A percentile compares a stretch with the other conserved stretches of the same genome.
Conservation (phyloP, 2,888 invertebrate genomes). For the Chirona hameri region DNA sequence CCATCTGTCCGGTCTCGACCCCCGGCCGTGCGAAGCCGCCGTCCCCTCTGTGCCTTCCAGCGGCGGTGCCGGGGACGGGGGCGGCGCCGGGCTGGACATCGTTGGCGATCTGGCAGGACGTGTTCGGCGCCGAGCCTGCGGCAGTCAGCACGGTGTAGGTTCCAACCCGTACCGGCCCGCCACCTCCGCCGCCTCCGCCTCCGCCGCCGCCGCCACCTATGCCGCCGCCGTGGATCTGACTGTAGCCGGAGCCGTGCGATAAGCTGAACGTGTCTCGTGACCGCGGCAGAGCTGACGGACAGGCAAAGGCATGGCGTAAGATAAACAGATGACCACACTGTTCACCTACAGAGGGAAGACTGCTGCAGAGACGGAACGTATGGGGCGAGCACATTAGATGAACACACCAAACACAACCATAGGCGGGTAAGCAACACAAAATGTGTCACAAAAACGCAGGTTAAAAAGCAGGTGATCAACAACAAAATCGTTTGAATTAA, state of each 20-base stretch:
- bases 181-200: too few species aligned
- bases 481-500: too few species aligned
- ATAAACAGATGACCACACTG: background rate
- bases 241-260: background rate
- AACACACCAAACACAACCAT: background rate
- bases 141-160: constrained; percentile 13
- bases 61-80: too few species aligned
- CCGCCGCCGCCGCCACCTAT: too few species aligned
- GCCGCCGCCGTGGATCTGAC: constrained; percentile 2
- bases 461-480: too few species aligned
- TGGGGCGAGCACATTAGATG: background rate
- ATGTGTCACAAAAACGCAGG: too few species aligned
- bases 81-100: background rate
- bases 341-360: background rate
- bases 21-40: too few species aligned
- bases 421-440: too few species aligned
- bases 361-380: background rate
- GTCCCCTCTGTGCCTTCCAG: background rate
- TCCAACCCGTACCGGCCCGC: background rate
- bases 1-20: too few species aligned
- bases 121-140: background rate
- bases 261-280: background rate
- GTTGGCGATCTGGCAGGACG: background rate
- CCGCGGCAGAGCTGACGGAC: background rate
- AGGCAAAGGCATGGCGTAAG: background rate